Evolutionary conservation across 2,888 invertebrate species (phyloP).

Genomic region (Phlogophora meticulosa): DNA sequence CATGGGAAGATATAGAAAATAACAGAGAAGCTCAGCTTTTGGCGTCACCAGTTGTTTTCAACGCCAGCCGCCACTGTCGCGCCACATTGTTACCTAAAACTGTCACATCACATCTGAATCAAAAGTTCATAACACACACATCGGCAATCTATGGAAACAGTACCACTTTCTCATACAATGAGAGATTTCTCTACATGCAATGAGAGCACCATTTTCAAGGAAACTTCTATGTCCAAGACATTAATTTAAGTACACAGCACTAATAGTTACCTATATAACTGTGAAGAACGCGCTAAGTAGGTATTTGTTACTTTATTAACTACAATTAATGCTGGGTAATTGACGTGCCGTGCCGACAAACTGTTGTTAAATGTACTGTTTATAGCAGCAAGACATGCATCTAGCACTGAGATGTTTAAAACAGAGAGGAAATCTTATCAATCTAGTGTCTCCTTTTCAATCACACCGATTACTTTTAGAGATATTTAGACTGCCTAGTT

Average conservation of each 20-base stretch:
- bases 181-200: too few species aligned
- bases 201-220: too few species aligned
- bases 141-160: too few species aligned
- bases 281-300: slow-evolving; percentile 15
- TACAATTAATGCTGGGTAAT: slow-evolving; percentile 28
- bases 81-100: too few species aligned
- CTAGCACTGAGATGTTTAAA: not conserved
- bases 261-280: not conserved
- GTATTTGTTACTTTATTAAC: slow-evolving; percentile 15
- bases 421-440: not conserved
- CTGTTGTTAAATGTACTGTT: slow-evolving; percentile 1
- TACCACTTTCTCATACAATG: too few species aligned
- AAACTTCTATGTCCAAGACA: too few species aligned
- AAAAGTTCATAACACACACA: too few species aligned
- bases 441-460: not conserved
- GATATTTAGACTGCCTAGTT: not conserved
- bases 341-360: slow-evolving; percentile 24
- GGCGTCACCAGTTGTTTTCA: too few species aligned
- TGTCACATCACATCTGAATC: too few species aligned
- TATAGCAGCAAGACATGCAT: slow-evolving; percentile 1
- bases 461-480: not conserved
- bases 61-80: too few species aligned
- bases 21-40: too few species aligned
- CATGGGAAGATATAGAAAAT: too few species aligned
- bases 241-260: not conserved